Evolutionary conservation across 2,797 vertebrate species (phyloP), one percentile per base, ranked within the genome.

Genomic region (Coregonus sp.): DNA sequence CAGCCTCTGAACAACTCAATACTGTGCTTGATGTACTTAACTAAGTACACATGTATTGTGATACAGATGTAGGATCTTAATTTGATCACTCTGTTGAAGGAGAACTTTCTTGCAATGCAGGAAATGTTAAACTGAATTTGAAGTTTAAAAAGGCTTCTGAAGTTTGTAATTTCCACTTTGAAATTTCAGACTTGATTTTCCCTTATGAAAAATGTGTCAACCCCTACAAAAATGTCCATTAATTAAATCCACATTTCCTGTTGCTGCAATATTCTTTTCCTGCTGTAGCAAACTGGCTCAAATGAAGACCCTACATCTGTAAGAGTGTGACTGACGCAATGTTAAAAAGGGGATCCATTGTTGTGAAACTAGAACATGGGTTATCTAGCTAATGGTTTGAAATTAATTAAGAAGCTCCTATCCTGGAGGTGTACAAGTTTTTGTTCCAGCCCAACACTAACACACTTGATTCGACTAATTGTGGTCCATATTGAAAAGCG

Each of bases 1-100:
- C 86, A 88, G 81, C 85, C 75, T 68, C 84, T 88, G 83, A 88
- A 90, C 81, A 84, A 85, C 85, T 80, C 61, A 79, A 83, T 86
- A 83, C 79, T 68, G 85, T 78, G 82, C 29, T 16, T 31, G 80
- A 87, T 86, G 83, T 81, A 72, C 5, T 61, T 18, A 69, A 78
- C 37, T 12, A 76, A 63, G 51, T 25, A 37, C 70, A 77, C 72
- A 80, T 73, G 78, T 70, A 74, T 70, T 59, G 81, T 80, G 78
- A 86, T 47, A 47, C 31, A 33, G 31, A 33, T 33, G 31, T 47
- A 12, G 40, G 40, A 47, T 47, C 40, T 47, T 47, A 11, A 47
- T 12, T 47, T 47, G 40, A 47, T 47, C 40, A 47, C 40, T 9
- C 40, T 47, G 40, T 12, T 47, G 40, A 2, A 11, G 40, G 9